phyloP scores from a whole-genome alignment of 2,797 vertebrate species.

The Rousettus madagascariensis region DNA sequence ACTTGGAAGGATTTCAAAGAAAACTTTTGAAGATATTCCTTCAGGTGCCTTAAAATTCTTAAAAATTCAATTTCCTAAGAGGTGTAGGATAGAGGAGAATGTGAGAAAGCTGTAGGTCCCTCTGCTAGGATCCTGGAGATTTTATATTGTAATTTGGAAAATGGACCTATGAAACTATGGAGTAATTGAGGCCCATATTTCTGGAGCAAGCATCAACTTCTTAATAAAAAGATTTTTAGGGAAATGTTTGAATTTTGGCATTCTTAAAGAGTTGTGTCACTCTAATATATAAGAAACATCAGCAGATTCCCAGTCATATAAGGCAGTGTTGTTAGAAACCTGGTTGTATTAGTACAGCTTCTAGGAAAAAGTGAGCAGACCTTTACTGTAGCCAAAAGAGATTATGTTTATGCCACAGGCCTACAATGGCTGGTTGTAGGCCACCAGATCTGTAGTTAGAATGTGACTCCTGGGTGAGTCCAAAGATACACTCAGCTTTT shows the following conservation, averaged over 20 bases:
- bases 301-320: not conserved
- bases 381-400: not conserved
- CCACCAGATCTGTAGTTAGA: not conserved
- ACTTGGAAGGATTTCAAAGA: not conserved
- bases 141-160: not conserved
- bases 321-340: not conserved
- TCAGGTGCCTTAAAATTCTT: not conserved
- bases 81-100: not conserved
- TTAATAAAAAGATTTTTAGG: not conserved
- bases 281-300: not conserved
- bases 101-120: not conserved
- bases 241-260: not conserved
- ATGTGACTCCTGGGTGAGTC: not conserved
- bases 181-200: not conserved
- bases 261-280: not conserved
- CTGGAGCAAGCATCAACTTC: not conserved
- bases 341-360: not conserved
- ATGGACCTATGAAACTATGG: not conserved
- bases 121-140: not conserved
- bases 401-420: not conserved
- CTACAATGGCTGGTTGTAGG: not conserved
- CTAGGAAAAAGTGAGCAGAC: not conserved
- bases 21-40: not conserved
- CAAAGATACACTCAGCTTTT: not conserved
- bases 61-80: not conserved